Evolutionary conservation across 2,888 invertebrate species (phyloP).

Genomic region (Eulithis testata): DNA sequence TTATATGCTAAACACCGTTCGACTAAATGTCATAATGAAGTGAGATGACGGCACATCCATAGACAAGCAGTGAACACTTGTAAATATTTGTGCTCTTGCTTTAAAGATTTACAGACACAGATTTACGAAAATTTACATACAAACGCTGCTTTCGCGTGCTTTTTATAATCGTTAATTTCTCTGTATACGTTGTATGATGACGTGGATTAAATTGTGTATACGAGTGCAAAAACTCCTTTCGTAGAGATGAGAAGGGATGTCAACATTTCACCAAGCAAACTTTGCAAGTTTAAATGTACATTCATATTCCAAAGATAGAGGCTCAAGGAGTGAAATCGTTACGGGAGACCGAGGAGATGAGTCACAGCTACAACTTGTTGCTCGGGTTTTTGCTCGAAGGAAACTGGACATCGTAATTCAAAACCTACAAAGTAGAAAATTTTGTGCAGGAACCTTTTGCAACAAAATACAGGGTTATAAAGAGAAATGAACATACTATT

Average conservation of each 20-base stretch:
- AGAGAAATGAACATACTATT: neutral
- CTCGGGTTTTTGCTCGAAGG: constrained; percentile 53
- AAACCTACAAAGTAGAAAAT: constrained; percentile 1
- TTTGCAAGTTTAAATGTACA: neutral
- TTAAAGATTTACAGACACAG: neutral
- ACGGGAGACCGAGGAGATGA: constrained; percentile 51
- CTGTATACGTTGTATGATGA: neutral
- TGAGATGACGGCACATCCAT: no score
- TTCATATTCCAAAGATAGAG: constrained; percentile 1
- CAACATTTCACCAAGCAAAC: neutral
- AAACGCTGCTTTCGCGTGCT: neutral
- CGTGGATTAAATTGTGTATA: neutral
- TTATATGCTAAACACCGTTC: no score
- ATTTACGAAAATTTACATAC: neutral
- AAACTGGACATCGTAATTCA: constrained; percentile 45
- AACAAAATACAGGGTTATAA: neutral
- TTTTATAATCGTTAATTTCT: neutral
- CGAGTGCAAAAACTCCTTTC: neutral
- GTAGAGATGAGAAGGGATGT: neutral
- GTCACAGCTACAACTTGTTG: constrained; percentile 55
- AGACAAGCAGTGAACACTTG: no score
- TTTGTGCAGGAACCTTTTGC: constrained; percentile 4
- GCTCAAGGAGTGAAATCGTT: constrained; percentile 10
- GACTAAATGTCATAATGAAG: no score
- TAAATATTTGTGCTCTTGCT: no score